Conservation (phyloP, 2,113 vertebrate genomes). For the Macaca mulatta region DNA sequence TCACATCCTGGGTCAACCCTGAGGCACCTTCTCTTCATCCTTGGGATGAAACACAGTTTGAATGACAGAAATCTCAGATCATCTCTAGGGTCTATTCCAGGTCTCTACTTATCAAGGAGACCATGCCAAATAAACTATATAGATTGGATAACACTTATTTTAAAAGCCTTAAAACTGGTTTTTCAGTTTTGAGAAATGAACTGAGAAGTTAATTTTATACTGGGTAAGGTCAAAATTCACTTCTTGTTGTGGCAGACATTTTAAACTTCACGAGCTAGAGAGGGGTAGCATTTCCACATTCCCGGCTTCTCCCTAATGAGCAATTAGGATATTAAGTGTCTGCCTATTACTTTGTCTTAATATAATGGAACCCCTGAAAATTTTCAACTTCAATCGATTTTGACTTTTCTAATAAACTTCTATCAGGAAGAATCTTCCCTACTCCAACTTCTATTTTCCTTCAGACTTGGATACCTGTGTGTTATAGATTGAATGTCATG, state of each 20-base stretch:
- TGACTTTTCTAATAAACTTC: not conserved
- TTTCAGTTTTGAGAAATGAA: not conserved
- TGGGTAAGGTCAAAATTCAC: not conserved
- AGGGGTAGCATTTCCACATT: not conserved
- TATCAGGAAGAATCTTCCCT: not conserved
- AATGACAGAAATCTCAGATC: not conserved
- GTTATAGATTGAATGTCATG: not conserved
- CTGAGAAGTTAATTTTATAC: not conserved
- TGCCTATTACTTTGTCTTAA: not conserved
- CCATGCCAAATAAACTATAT: not conserved
- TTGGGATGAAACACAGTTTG: not conserved
- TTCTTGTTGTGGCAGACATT: not conserved
- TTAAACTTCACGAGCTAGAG: not conserved
- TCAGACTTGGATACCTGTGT: not conserved
- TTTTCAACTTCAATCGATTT: not conserved
- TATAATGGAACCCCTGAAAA: not conserved
- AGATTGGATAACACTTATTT: not conserved
- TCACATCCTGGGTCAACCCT: not conserved
- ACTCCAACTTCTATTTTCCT: not conserved
- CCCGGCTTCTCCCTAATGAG: not conserved
- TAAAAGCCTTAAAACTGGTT: not conserved
- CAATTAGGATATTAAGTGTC: not conserved
- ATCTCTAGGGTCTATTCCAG: not conserved
- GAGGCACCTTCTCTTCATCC: not conserved
- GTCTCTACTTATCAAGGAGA: not conserved